Conservation (phyloP, 2,888 invertebrate species). For the Ophion costatus region DNA sequence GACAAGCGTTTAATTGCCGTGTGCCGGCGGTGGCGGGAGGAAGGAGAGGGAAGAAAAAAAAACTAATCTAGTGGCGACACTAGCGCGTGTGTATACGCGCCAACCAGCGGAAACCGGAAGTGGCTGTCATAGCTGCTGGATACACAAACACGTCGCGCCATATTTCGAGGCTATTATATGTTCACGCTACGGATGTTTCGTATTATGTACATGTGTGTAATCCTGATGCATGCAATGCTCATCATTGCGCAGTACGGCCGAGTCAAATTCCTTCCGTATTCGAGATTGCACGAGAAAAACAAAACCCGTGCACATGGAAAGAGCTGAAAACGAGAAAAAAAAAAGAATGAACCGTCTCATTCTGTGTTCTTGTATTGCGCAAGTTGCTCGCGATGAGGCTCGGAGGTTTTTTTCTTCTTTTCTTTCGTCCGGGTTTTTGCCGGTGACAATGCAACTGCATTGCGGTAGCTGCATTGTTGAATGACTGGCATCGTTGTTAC, state of each 20-base stretch:
- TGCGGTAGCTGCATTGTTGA: conserved; percentile 57
- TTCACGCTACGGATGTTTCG: conserved; percentile 80
- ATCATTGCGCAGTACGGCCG: conserved; percentile 37
- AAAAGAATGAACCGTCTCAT: conserved; percentile 18
- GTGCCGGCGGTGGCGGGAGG: conserved; percentile 15
- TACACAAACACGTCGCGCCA: conserved; percentile 78
- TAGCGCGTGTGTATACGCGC: conserved; percentile 71
- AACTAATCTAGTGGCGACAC: conserved; percentile 49
- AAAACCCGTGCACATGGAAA: conserved; percentile 1
- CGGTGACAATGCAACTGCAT: conserved; percentile 58
- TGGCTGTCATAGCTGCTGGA: conserved; percentile 81
- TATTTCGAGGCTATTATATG: conserved; percentile 76
- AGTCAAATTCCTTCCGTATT: conserved; percentile 55
- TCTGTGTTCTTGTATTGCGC: conserved; percentile 46
- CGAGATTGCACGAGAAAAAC: conserved; percentile 45
- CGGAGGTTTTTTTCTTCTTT: not conserved
- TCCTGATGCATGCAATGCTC: conserved; percentile 53
- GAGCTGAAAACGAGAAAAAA: not conserved
- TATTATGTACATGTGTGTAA: conserved; percentile 66
- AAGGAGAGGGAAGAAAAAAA: conserved; percentile 39
- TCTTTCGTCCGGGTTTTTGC: conserved; percentile 16
- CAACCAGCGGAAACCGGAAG: conserved; percentile 82
- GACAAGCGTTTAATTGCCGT: conserved; percentile 31
- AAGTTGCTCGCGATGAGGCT: not conserved
- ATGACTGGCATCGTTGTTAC: conserved; percentile 60